Evolutionary conservation across 2,888 invertebrate species (phyloP), one percentile per base, ranked within the genome.

Genomic region (Tubulanus polymorphus): DNA sequence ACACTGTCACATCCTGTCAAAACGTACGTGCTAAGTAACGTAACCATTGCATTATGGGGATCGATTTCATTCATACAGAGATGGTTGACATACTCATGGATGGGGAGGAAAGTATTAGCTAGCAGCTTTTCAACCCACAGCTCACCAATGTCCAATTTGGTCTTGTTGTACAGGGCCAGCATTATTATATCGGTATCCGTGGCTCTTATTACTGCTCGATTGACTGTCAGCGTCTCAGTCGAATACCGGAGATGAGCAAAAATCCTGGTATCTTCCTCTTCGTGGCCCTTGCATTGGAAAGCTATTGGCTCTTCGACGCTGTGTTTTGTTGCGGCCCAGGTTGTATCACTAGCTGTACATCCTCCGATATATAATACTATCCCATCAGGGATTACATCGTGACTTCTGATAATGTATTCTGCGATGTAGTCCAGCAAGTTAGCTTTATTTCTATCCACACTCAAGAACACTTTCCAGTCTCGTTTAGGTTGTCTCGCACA

Each of bases 1-100:
- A 27, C 27, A 12, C 26, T 47, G 27, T 47, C 48, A 47, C 48
- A 47, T 5, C 48, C 48, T 26, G 48, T 47, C 8, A 47, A 27
- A 3, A 47, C 23, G 27, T 47, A 47, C 23, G 41, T 23, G 6
- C 20, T 23, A 41, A 15, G 15, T 5, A 41, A 20, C 23, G 23
- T 23, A 5, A 18, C 41, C 23, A 23, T 41, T 5, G 23, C 23
- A 41, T 41, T 41, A 8, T 41, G 41, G 6, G 41, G 41, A 15
- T 8, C 18, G 5, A 23, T 41, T 41, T 5, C 15, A 8, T 41
- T 5, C 15, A 41, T 18, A 15, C 23, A 41, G 6, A 3, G 5
- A 15, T 5, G 23, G 6, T 20, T 41, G 15, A 5, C 15, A 15
- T 41, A 23, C 6, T 23, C 18, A 5, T 18, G 15, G 6, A 41